Conservation (phyloP, 2,797 vertebrate genomes). For the Ambastaia sidthimunki region DNA sequence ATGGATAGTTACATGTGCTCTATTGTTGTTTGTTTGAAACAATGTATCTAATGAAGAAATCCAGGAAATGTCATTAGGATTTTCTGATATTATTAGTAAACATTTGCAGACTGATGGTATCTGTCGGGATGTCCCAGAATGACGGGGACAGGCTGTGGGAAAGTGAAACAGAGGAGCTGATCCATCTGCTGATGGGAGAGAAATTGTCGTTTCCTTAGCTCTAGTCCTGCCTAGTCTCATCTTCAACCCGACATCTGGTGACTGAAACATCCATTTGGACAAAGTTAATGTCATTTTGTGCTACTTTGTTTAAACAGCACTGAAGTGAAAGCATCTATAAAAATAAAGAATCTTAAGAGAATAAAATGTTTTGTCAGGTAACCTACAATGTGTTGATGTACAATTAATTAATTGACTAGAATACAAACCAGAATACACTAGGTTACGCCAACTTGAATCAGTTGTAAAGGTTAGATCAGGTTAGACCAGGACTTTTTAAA, state of each 20-base stretch:
- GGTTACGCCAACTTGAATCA: not conserved
- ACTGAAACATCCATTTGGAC: not conserved
- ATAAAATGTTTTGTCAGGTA: too few species aligned
- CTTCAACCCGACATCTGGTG: not conserved
- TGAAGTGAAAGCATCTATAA: not conserved
- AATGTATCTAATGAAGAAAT: not conserved
- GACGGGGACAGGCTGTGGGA: constrained; percentile 81
- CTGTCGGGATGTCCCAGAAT: constrained; percentile 68
- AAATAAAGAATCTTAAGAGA: too few species aligned
- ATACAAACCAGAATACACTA: not conserved
- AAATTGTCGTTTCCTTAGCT: constrained; percentile 29
- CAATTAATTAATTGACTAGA: not conserved
- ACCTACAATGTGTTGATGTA: too few species aligned
- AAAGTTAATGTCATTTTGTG: not conserved
- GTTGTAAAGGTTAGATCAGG: too few species aligned
- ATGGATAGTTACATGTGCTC: not conserved
- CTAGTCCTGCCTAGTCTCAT: not conserved
- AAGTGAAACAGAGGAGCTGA: constrained; percentile 77
- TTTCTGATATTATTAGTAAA: constrained; percentile 72
- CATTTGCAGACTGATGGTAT: constrained; percentile 76
- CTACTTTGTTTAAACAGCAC: not conserved
- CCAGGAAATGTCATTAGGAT: constrained; percentile 32
- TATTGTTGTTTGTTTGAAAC: not conserved
- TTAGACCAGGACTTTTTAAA: too few species aligned
- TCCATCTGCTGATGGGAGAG: constrained; percentile 67